A percentile compares a stretch with the other conserved stretches of the same genome.
Conservation (phyloP, 2,113 vertebrate genomes). For the Rattus rattus region DNA sequence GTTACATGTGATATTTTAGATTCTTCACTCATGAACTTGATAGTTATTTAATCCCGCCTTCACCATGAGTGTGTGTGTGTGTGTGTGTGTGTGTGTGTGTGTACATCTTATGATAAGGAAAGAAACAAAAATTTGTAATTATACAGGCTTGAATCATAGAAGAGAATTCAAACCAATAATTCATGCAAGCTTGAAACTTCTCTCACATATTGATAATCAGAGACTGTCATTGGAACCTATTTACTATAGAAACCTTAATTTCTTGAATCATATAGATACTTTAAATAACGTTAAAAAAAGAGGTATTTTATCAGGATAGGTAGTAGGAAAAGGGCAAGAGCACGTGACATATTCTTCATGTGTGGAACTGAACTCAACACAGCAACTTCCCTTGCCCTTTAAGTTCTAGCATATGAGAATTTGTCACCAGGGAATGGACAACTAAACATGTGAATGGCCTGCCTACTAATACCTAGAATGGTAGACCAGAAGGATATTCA, state of each 20-base stretch:
- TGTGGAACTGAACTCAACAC: neutral
- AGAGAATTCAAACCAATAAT: neutral
- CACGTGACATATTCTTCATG: neutral
- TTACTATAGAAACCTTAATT: neutral
- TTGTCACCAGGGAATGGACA: neutral
- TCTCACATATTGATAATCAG: neutral
- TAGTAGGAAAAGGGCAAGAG: neutral
- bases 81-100: neutral
- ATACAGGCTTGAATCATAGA: neutral
- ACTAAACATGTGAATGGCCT: neutral
- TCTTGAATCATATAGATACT: neutral
- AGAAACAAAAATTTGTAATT: neutral
- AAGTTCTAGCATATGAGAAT: neutral
- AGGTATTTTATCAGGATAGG: neutral
- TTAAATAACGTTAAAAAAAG: neutral
- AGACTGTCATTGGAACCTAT: neutral
- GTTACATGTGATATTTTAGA: neutral
- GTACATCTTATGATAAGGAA: constrained; percentile 14
- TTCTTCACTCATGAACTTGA: neutral
- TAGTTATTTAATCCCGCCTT: neutral
- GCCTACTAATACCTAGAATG: neutral
- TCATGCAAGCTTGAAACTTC: neutral
- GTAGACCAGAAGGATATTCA: neutral
- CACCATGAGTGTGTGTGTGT: neutral
- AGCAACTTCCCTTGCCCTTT: neutral